Conservation (phyloP, 2,113 vertebrate species). For the Amia ocellicauda region DNA sequence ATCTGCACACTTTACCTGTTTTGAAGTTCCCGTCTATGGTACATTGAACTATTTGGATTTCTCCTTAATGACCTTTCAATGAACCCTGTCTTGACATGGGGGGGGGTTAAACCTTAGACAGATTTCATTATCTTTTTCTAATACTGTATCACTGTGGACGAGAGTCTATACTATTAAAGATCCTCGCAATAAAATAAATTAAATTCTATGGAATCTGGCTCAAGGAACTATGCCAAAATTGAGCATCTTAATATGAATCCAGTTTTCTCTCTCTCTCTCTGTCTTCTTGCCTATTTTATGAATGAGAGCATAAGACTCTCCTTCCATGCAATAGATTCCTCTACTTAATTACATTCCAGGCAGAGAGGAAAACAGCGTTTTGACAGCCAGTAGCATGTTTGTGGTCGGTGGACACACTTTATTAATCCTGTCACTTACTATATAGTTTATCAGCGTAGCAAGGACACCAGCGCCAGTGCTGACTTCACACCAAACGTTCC, state of each 20-base stretch:
- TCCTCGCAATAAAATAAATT: too few relatives aligned
- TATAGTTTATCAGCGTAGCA: background rate
- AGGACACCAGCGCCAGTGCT: background rate
- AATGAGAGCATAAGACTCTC: background rate
- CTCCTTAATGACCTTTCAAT: too few relatives aligned
- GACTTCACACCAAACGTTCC: slow-evolving; percentile 9
- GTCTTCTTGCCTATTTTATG: background rate
- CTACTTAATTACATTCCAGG: background rate
- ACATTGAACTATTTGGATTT: too few relatives aligned
- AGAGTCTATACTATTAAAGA: too few relatives aligned
- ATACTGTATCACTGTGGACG: too few relatives aligned
- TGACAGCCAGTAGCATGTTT: background rate
- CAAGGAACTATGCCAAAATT: background rate
- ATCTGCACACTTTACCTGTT: too few relatives aligned
- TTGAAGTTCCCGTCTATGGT: too few relatives aligned
- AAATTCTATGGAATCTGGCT: background rate
- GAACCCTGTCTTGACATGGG: too few relatives aligned
- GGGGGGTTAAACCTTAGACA: too few relatives aligned
- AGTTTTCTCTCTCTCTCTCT: background rate
- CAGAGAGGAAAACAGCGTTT: background rate
- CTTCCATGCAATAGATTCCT: background rate
- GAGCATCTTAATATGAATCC: background rate
- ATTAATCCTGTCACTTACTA: slow-evolving; percentile 6
- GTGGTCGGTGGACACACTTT: slow-evolving; percentile 1
- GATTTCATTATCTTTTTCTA: too few relatives aligned